Conservation (phyloP, 2,113 vertebrate species). For the Antechinus stuartii region DNA sequence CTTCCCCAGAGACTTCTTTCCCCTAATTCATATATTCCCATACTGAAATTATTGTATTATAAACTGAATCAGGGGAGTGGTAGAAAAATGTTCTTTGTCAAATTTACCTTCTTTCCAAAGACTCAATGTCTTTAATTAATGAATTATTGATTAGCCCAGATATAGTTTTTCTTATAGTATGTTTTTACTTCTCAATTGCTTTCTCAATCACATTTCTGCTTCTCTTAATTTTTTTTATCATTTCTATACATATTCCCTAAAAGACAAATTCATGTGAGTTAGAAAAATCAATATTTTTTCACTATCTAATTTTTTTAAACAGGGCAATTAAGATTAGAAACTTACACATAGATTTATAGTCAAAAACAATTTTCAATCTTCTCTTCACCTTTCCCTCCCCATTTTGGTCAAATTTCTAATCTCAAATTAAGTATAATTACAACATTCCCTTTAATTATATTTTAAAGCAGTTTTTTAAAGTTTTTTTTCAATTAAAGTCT, state of each 20-base stretch:
- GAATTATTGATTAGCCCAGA: constrained; percentile 30
- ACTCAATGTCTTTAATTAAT: background rate
- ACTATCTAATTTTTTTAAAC: background rate
- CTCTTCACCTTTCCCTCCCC: constrained; percentile 4
- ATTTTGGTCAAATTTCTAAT: constrained; percentile 24
- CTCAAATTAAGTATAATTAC: constrained; percentile 42
- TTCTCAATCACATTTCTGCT: background rate
- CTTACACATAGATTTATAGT: background rate
- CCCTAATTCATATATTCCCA: background rate
- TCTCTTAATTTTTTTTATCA: constrained; percentile 5
- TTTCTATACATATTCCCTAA: background rate
- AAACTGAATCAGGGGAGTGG: background rate
- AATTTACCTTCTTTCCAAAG: background rate
- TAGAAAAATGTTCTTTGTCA: background rate
- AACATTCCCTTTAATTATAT: background rate
- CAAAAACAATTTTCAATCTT: constrained; percentile 46
- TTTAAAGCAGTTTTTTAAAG: background rate
- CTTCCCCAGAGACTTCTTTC: background rate
- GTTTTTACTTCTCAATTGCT: constrained; percentile 1
- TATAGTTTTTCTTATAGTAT: background rate
- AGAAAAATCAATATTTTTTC: background rate
- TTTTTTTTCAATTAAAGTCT: background rate
- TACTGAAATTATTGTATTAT: constrained; percentile 17
- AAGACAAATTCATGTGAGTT: background rate
- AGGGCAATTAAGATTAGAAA: background rate